Base-by-base conservation (phyloP, 1,140 invertebrate genomes). In the Periplaneta americana region DNA sequence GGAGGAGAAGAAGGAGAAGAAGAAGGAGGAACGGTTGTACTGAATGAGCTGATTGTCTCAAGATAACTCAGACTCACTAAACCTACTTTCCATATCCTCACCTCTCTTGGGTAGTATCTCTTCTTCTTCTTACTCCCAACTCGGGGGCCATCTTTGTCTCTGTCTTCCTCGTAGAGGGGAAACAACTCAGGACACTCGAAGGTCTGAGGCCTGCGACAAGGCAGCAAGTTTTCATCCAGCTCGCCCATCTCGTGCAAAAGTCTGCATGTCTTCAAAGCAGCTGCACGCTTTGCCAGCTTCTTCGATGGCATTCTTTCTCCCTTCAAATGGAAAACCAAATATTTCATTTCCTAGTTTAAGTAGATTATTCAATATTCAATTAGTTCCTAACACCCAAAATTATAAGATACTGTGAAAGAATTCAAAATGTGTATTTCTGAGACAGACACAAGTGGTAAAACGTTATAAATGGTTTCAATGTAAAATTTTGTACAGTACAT, bases 221-320 rank as follows among this genome's bases (percentile, higher is more conserved):
- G 96, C 74, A 95, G 86, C 48, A 99, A 88, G 85, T 93, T 85
- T 84, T 98, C 90, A 88, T 93, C 91, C 1, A 99, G 87, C 89
- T 98, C 97, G 1, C 93, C 93, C 22, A 88, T 83, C 78, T 91
- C 36, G 85, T 98, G 93, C 83, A 98, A 88, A 83, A 88, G 86
- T 82, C 92, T 91, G 86, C 96, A 97, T 1, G 92, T 91, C 83
- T 94, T 92, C 33, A 97, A 89, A 0, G 96, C 97, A 0, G 93
- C 96, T 4, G 94, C 92, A 83, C 94, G 91, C 88, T 97, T 97
- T 0, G 97, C 97, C 15, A 88, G 83, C 82, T 92, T 92, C 77
- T 91, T 87, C n/a, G 85, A 91, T 1, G 39, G 0, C 90, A 92
- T 93, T 2, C 85, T 85, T 66, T 89, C 84, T 34, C 95, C 93